Conservation (phyloP, 2,888 invertebrate genomes). For the Zygaena filipendulae region DNA sequence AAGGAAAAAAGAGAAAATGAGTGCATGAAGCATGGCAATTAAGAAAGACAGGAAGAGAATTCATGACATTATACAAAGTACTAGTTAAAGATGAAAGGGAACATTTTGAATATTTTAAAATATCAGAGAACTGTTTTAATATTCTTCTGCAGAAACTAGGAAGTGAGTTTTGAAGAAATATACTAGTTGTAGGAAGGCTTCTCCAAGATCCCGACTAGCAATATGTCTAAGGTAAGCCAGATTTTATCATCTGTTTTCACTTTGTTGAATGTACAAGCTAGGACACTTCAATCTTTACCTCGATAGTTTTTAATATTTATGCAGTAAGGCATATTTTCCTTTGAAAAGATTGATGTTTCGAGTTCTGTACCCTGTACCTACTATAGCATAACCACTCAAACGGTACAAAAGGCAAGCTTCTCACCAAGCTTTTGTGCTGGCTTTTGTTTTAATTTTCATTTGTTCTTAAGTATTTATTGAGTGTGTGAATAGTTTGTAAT, state of each 20-base stretch:
- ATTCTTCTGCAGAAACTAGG: slow-evolving; percentile 15
- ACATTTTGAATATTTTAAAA: slow-evolving; percentile 17
- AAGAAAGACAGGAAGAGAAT: slow-evolving; percentile 10
- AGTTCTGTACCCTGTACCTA: too few species aligned
- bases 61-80: slow-evolving; percentile 11
- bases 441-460: too few species aligned
- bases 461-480: too few species aligned
- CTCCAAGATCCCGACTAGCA: slow-evolving; percentile 7
- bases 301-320: too few species aligned
- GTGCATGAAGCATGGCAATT: slow-evolving; percentile 8
- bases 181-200: slow-evolving; percentile 13
- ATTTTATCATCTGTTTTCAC: slow-evolving; percentile 9
- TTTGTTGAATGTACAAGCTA: too few species aligned
- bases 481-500: too few species aligned
- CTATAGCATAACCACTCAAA: too few species aligned
- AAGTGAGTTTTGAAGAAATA: slow-evolving; percentile 15
- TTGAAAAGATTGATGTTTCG: too few species aligned
- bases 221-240: slow-evolving; percentile 9
- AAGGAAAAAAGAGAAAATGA: slow-evolving; percentile 13
- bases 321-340: too few species aligned
- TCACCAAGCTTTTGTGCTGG: too few species aligned
- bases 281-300: too few species aligned
- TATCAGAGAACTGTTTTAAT: slow-evolving; percentile 16
- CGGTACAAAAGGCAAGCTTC: too few species aligned
- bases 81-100: slow-evolving; percentile 10